Evolutionary conservation across 2,113 vertebrate genomes (phyloP).

Genomic region (Hipposideros armiger): DNA sequence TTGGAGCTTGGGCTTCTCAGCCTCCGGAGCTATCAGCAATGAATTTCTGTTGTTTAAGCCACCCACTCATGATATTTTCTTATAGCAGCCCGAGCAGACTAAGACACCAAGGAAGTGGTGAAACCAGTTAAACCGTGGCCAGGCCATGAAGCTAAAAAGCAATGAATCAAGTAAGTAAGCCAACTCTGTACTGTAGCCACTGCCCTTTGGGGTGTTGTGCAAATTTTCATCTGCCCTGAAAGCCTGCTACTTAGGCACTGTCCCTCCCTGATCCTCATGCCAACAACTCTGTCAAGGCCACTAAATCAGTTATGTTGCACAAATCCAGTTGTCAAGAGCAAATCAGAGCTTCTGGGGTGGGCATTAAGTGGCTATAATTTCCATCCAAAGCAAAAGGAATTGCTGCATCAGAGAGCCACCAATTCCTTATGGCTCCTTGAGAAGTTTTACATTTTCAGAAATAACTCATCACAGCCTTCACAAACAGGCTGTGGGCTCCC

Average conservation of each 20-base stretch:
- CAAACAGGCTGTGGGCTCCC: not conserved
- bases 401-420: not conserved
- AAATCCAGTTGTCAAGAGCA: not conserved
- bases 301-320: not conserved
- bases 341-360: not conserved
- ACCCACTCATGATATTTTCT: not conserved
- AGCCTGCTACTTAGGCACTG: not conserved
- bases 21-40: not conserved
- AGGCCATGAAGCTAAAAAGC: not conserved
- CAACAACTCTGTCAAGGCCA: not conserved
- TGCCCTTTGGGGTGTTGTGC: too few species aligned
- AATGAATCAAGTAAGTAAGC: not conserved
- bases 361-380: not conserved
- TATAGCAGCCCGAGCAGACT: not conserved
- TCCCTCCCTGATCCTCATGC: not conserved
- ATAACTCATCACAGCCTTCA: not conserved
- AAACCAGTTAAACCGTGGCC: not conserved
- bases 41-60: not conserved
- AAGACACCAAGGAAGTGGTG: not conserved
- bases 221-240: not conserved
- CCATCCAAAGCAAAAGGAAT: not conserved
- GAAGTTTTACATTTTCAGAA: not conserved
- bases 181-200: not conserved
- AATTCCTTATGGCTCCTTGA: not conserved
- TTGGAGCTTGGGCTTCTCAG: not conserved